Base-by-base conservation (phyloP, 2,888 invertebrate genomes). In the Nineta flava region DNA sequence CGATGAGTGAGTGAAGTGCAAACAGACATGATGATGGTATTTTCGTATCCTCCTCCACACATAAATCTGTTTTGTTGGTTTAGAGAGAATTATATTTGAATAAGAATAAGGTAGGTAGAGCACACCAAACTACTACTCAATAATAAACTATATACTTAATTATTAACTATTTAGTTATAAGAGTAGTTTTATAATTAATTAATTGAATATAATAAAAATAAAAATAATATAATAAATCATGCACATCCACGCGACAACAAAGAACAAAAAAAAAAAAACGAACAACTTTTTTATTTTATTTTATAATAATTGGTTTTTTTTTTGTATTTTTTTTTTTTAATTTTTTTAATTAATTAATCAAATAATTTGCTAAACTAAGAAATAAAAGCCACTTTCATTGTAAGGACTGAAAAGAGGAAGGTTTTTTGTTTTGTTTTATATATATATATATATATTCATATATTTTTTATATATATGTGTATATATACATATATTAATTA, bases 311-410 rank as follows among this genome's bases (percentile, higher is more conserved):
- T 42, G 15, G 9, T 42, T 42, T 44, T 26, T 26, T n/a, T n/a
- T n/a, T n/a, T n/a, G n/a, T 26, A 6, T 26, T 26, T 26, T 26
- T 26, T 26, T n/a, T 19, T 19, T 19, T 19, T 19, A 19, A 19
- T 19, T n/a, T n/a, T n/a, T n/a, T n/a, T 26, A 26, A 26, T 26
- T 26, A 26, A 26, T 26, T 35, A 47, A 47, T 47, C 47, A 47
- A 35, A 47, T 35, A 47, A 35, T 47, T 34, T 35, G 34, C 47
- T 47, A 47, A 47, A 35, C 47, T 47, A 47, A 17, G 16, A 47
- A 47, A 47, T 47, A 47, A 47, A 47, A 47, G 47, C 47, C 47
- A 47, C 47, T 47, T 47, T 47, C 35, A 19, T 26, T 35, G 34
- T 35, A 26, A 47, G 47, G 34, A 35, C 35, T 47, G 47, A 47